Evolutionary conservation across 2,113 vertebrate genomes (phyloP).

Genomic region (Neofelis nebulosa): DNA sequence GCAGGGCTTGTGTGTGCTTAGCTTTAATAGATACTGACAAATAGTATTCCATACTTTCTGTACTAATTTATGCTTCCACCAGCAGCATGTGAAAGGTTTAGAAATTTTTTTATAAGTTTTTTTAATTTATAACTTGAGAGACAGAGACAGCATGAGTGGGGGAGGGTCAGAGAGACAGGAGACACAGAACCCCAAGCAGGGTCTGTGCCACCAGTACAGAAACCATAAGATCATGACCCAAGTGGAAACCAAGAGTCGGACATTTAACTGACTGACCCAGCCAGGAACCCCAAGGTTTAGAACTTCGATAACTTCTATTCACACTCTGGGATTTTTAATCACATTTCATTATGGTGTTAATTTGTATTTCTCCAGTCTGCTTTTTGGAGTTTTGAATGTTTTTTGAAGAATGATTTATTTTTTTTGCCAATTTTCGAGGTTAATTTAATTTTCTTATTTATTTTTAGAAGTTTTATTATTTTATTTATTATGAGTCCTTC

Average conservation of each 20-base stretch:
- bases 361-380: neutral
- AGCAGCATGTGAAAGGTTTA: neutral
- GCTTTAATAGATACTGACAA: neutral
- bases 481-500: neutral
- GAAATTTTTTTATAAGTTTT: neutral
- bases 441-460: neutral
- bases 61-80: neutral
- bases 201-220: too few species aligned
- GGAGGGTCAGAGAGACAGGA: too few species aligned
- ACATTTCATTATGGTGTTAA: neutral
- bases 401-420: neutral
- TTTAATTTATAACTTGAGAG: too few species aligned
- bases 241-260: too few species aligned
- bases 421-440: neutral
- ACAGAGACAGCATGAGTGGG: too few species aligned
- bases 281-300: neutral
- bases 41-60: neutral
- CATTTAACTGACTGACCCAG: too few species aligned
- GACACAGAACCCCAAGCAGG: too few species aligned
- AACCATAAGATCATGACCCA: too few species aligned
- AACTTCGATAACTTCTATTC: neutral
- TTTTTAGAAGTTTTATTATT: neutral
- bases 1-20: neutral
- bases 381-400: neutral
- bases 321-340: neutral